Evolutionary conservation across 1,140 invertebrate species (phyloP).

Genomic region (Drosophila miranda): DNA sequence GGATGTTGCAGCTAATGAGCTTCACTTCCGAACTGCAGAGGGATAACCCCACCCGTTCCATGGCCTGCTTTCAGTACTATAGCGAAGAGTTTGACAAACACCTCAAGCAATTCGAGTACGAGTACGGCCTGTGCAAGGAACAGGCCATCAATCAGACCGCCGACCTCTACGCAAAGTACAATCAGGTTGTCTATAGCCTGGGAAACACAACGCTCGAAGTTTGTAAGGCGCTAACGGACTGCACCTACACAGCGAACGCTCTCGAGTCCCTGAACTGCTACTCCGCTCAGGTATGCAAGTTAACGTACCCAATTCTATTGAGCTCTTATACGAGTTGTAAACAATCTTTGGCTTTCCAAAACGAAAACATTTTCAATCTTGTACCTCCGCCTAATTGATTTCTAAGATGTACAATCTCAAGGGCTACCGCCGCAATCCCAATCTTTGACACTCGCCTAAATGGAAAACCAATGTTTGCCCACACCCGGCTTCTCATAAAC

Average conservation of each 20-base stretch:
- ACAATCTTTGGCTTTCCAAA: no score
- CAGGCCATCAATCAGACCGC: not conserved
- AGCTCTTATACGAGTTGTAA: no score
- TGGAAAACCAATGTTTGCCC: no score
- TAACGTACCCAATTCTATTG: no score
- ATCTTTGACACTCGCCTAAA: no score
- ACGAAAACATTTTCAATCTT: no score
- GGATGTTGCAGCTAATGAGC: conserved; percentile 56
- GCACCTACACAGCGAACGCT: conserved; percentile 8
- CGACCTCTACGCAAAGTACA: conserved; percentile 16
- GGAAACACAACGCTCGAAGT: conserved; percentile 6
- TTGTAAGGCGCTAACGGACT: conserved; percentile 32
- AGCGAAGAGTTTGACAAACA: conserved; percentile 26
- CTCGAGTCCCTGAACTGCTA: conserved; percentile 39
- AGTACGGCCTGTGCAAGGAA: conserved; percentile 30
- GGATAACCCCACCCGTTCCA: conserved; percentile 21
- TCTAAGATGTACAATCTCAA: no score
- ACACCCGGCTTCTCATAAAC: no score
- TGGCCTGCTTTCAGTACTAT: conserved; percentile 53
- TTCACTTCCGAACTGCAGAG: conserved; percentile 36
- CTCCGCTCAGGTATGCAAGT: conserved; percentile 30
- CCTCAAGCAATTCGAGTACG: conserved; percentile 22
- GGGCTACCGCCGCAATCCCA: no score
- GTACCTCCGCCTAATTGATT: no score
- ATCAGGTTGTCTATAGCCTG: conserved; percentile 8